Evolutionary conservation across 2,888 invertebrate species (phyloP).

Genomic region (Erpobdella octoculata): DNA sequence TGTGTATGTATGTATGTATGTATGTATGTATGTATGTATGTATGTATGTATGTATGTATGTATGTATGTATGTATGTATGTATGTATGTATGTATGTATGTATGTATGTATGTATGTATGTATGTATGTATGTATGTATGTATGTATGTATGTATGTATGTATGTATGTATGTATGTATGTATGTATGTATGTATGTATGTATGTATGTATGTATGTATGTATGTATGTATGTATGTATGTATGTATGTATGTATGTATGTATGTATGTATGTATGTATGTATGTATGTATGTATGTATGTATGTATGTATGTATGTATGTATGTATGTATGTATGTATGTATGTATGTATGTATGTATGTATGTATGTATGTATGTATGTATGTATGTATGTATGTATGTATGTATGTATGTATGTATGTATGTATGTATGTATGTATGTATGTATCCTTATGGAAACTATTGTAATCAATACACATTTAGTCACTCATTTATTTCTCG

Average conservation of each 20-base stretch:
- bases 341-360: too few species aligned
- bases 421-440: too few species aligned
- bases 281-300: background rate
- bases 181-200: conserved; percentile 19
- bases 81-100: conserved; percentile 21
- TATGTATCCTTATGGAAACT: too few species aligned
- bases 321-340: too few species aligned
- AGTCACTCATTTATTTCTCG: too few species aligned
- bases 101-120: conserved; percentile 20
- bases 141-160: conserved; percentile 24
- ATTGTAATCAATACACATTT: too few species aligned
- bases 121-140: conserved; percentile 18
- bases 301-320: too few species aligned
- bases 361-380: too few species aligned
- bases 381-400: too few species aligned
- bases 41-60: conserved; percentile 23
- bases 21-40: conserved; percentile 26
- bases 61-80: conserved; percentile 20
- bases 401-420: too few species aligned
- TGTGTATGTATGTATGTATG: too few species aligned
- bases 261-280: too few species aligned
- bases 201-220: conserved; percentile 19
- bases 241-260: background rate
- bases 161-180: conserved; percentile 20
- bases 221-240: conserved; percentile 8